Evolutionary conservation across 2,888 invertebrate species (phyloP), one percentile per base, ranked within the genome.

Genomic region (Lasiommata megera): DNA sequence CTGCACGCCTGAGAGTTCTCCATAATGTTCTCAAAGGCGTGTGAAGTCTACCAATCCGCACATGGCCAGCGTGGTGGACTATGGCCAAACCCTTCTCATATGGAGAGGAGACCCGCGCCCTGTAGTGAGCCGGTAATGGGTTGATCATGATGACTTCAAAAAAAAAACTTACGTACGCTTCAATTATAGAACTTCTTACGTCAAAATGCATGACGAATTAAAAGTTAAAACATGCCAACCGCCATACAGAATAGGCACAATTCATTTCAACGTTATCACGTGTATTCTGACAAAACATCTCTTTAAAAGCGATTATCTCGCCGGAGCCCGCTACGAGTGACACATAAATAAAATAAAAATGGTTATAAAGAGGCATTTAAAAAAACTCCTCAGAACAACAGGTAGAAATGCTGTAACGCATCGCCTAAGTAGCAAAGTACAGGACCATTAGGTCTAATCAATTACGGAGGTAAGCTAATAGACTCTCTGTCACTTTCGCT

Each of bases 261-360:
- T 43, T 36, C 43, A 44, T 53, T 31, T 31, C 46, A 46, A 14
- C 16, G 29, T 46, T 46, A 46, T 46, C 31, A 17, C 46, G 16
- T 16, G 46, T 16, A 11, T 11, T 52, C 41, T 52, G 41, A 41
- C 52, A 52, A 38, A 16, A 51, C 54, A 51, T 47, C 48, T 54
- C 38, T 53, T 60, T 47, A 60, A 57, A 36, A 59, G 44, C 51
- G 55, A 60, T 60, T 60, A 60, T 56, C 38, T 17, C 50, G 44
- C 48, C 47, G 47, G 46, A 46, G 56, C 56, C 18, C 54, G 47
- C 29, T 37, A 29, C 29, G 46, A 37, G 46, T 57, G 57, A 47
- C 47, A 43, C 44, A 56, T 56, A 62, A 62, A 54, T 56, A 60
- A 60, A 56, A 52, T 37, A 34, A 52, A 48, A 37, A 36, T n/a